Evolutionary conservation across 1,140 invertebrate genomes (phyloP).

Genomic region (Drosophila pachea): DNA sequence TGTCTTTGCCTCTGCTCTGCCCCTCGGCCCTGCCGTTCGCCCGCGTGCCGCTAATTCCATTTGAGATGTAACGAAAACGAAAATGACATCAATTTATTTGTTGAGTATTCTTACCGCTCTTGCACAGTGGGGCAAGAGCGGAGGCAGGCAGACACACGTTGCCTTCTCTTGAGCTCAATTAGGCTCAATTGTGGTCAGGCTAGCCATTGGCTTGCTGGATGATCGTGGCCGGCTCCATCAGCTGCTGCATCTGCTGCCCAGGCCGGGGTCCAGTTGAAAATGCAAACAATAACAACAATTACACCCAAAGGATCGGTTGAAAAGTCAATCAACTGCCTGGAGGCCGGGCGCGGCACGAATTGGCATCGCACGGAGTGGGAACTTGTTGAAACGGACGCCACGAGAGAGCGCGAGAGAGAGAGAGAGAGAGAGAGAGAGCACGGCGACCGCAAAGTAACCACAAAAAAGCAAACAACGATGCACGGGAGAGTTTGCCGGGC

Average conservation of each 20-base stretch:
- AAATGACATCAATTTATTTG: slow-evolving; percentile 77
- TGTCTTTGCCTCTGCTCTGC: not conserved
- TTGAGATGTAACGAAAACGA: slow-evolving; percentile 75
- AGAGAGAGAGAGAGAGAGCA: not conserved
- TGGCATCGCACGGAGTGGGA: slow-evolving; percentile 18
- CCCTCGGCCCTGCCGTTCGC: slow-evolving; percentile 39
- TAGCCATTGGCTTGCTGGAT: too few species aligned
- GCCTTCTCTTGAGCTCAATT: too few species aligned
- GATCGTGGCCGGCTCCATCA: slow-evolving; percentile 17
- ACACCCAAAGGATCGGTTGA: slow-evolving; percentile 76
- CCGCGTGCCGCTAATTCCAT: slow-evolving; percentile 67
- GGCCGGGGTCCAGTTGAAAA: slow-evolving; percentile 36
- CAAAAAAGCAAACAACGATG: slow-evolving; percentile 64
- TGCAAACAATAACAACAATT: slow-evolving; percentile 72
- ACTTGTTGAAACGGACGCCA: slow-evolving; percentile 30
- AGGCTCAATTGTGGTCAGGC: too few species aligned
- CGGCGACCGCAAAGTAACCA: slow-evolving; percentile 70
- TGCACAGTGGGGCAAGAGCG: not conserved
- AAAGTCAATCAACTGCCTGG: slow-evolving; percentile 66
- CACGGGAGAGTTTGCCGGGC: slow-evolving; percentile 31
- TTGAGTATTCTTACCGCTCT: slow-evolving; percentile 56
- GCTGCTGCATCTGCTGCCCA: not conserved
- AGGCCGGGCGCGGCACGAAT: slow-evolving; percentile 16
- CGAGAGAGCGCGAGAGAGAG: too few species aligned
- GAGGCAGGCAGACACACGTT: too few species aligned